phyloP scores from a whole-genome alignment of 1,140 invertebrate genomes.

The Octopus sinensis region DNA sequence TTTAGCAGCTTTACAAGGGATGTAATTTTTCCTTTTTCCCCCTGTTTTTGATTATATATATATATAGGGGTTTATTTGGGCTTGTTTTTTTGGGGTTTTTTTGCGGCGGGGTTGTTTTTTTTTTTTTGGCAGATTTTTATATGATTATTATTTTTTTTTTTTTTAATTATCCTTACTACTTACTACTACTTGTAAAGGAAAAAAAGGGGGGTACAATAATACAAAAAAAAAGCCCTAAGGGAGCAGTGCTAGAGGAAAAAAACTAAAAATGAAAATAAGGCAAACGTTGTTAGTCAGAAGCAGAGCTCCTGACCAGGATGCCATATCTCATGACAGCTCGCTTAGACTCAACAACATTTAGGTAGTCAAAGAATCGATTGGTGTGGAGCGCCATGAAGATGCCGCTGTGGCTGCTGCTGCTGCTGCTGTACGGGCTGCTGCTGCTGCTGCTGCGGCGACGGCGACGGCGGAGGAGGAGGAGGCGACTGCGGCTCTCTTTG shows the following conservation, averaged over 20 bases:
- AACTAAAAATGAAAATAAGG: not conserved
- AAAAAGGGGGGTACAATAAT: not conserved
- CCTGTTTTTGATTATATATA: too few species aligned
- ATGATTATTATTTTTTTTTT: not conserved
- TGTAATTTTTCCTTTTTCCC: too few species aligned
- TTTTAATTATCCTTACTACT: not conserved
- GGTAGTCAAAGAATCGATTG: not conserved
- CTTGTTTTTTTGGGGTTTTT: not conserved
- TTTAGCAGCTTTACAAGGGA: too few species aligned
- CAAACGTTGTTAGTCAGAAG: not conserved
- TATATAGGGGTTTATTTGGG: not conserved
- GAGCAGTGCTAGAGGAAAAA: too few species aligned
- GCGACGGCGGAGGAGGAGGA: not conserved
- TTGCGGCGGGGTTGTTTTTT: not conserved
- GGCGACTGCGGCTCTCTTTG: not conserved
- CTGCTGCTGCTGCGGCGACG: not conserved
- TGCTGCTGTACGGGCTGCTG: not conserved
- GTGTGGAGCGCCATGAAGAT: not conserved
- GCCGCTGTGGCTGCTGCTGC: not conserved
- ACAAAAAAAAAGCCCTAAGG: not conserved
- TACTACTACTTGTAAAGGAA: not conserved
- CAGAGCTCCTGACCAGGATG: not conserved
- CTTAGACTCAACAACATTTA: not conserved
- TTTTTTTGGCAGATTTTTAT: not conserved
- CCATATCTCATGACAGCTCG: conserved; percentile 6